Conservation (phyloP, 2,113 vertebrate species). For the Oxyruncus cristatus region DNA sequence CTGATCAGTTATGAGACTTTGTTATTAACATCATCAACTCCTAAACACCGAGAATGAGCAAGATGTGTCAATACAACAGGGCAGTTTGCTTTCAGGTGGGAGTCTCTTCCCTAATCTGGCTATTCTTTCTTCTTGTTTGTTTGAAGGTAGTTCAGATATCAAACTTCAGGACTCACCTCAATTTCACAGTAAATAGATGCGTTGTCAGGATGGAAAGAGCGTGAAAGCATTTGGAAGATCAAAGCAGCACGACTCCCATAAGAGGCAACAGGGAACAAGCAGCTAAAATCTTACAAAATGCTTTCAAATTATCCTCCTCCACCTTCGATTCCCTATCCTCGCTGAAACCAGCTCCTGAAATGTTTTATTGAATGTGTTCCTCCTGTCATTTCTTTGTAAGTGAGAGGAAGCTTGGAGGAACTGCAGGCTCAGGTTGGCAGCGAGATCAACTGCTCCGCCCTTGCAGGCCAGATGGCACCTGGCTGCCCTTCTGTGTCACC, state of each 20-base stretch:
- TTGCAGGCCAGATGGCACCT: not conserved
- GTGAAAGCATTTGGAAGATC: constrained; percentile 3
- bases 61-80: accelerated
- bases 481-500: not conserved
- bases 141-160: not conserved
- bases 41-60: not conserved
- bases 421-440: not conserved
- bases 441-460: not conserved
- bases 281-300: constrained; percentile 37
- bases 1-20: not conserved
- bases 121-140: not conserved
- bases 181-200: not conserved
- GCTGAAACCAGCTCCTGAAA: not conserved
- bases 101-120: not conserved
- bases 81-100: not conserved
- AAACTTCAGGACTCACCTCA: not conserved
- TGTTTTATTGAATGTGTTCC: not conserved
- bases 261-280: not conserved
- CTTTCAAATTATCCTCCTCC: not conserved
- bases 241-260: constrained; percentile 20
- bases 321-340: not conserved
- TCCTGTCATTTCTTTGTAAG: not conserved
- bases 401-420: not conserved
- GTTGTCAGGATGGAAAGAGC: not conserved
- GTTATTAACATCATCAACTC: too few species aligned